Evolutionary conservation across 2,113 vertebrate genomes (phyloP).

Genomic region (Muntiacus reevesi): DNA sequence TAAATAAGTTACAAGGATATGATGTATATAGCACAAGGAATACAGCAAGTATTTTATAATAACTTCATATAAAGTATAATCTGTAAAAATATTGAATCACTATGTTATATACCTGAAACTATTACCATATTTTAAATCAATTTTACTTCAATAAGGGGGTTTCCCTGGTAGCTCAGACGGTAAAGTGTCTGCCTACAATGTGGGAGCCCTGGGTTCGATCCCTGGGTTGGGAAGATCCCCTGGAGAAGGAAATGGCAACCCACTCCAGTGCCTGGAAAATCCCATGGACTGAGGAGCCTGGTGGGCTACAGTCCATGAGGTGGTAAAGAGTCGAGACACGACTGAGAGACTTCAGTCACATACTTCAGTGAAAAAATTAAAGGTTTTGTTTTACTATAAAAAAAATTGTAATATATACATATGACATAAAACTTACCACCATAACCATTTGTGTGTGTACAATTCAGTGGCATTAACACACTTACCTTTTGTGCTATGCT

Average conservation of each 20-base stretch:
- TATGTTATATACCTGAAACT: background rate
- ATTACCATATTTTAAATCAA: background rate
- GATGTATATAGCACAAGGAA: background rate
- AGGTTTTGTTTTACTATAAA: background rate
- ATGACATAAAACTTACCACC: background rate
- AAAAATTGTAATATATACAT: background rate
- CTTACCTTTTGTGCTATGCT: background rate
- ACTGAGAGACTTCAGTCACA: background rate
- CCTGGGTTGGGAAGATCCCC: background rate
- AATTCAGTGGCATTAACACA: background rate
- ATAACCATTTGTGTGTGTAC: background rate
- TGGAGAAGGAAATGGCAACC: background rate
- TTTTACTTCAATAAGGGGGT: background rate
- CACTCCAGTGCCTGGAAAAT: background rate
- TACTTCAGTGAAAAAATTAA: background rate
- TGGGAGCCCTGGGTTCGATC: rapidly evolving
- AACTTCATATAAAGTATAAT: background rate
- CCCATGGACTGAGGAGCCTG: background rate
- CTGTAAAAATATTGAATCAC: background rate
- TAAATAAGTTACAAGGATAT: background rate
- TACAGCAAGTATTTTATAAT: background rate
- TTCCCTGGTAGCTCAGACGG: background rate
- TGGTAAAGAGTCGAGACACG: rapidly evolving
- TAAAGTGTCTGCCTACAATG: background rate
- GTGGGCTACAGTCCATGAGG: background rate